Conservation (phyloP, 2,888 invertebrate species). For the Acleris holmiana region DNA sequence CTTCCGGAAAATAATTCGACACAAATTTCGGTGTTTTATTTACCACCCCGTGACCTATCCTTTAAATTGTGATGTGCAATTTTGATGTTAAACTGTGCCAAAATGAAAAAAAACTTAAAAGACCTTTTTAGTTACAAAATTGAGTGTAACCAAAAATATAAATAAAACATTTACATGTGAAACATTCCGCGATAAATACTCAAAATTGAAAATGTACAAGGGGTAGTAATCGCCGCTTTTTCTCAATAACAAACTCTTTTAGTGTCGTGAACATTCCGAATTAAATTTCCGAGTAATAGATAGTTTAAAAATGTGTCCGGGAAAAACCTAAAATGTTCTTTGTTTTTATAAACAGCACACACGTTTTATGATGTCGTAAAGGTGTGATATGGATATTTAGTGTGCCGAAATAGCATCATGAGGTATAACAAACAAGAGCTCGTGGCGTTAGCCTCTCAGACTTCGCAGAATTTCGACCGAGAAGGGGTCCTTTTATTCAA, state of each 20-base stretch:
- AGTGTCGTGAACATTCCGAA: background rate
- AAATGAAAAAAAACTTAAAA: background rate
- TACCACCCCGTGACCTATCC: conserved; percentile 3
- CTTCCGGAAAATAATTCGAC: conserved; percentile 7
- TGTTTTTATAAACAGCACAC: background rate
- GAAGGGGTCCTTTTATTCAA: conserved; percentile 94
- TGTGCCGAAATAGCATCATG: conserved; percentile 82
- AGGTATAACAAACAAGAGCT: conserved; percentile 96
- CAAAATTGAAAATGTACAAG: background rate
- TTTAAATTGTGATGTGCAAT: background rate
- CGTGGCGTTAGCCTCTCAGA: conserved; percentile 92
- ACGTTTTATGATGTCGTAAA: conserved; percentile 9
- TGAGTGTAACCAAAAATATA: background rate
- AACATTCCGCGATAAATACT: background rate
- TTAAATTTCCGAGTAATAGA: background rate
- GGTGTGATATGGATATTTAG: conserved; percentile 5
- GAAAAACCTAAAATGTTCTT: background rate
- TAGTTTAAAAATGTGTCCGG: conserved; percentile 6
- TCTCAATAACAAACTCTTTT: background rate
- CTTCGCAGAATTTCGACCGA: conserved; percentile 94
- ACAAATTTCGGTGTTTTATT: conserved; percentile 22
- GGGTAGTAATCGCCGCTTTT: background rate
- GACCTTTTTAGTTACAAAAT: background rate
- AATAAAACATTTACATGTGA: background rate
- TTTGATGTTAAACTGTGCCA: background rate